Evolutionary conservation across 2,113 vertebrate genomes (phyloP), one percentile per base, ranked within the genome.

Genomic region (Desmodus rotundus): DNA sequence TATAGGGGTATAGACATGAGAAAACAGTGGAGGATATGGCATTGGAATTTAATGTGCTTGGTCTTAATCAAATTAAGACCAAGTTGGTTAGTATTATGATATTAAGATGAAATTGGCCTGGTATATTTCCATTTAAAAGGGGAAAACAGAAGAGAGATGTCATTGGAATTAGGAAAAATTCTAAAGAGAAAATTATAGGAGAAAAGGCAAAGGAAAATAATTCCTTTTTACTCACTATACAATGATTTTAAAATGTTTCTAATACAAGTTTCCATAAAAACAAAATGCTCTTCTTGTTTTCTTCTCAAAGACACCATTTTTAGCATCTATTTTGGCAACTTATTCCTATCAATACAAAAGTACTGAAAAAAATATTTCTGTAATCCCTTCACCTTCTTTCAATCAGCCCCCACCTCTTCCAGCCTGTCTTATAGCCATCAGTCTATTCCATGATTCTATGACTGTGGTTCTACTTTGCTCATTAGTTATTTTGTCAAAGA

Each of bases 31-130:
- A 33, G 38, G 20, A 22, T 67, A 16, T 33, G 28, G 33, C 63
- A n/a, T 2, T 17, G 41, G 45, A 10, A 56, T 5, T 6, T 5
- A 15, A 41, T 3, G 22, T 3, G 10, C 24, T 54, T 4, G 0
- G 58, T 2, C 38, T 47, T 36, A 28, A 36, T 17, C 54, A 56
- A 56, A 56, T 56, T 56, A 56, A 56, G 22, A 56, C 20, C 20
- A 56, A 24, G 22, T 24, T 24, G 22, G 56, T 2, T 10, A 16
- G 45, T 13, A 17, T 65, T 78, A 24, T 11, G 2, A 31, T 24
- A 9, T 20, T 56, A 63, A 43, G 15, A 45, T 33, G 28, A 63
- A 68, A 28, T 31, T 13, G 15, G 52, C 15, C 22, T 47, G 43
- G n/a, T n/a, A 10, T 28, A 47, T 54, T 83, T 92, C 26, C 41